Evolutionary conservation across 2,888 invertebrate genomes (phyloP), one percentile per base, ranked within the genome.

Genomic region (Eudemis profundana): DNA sequence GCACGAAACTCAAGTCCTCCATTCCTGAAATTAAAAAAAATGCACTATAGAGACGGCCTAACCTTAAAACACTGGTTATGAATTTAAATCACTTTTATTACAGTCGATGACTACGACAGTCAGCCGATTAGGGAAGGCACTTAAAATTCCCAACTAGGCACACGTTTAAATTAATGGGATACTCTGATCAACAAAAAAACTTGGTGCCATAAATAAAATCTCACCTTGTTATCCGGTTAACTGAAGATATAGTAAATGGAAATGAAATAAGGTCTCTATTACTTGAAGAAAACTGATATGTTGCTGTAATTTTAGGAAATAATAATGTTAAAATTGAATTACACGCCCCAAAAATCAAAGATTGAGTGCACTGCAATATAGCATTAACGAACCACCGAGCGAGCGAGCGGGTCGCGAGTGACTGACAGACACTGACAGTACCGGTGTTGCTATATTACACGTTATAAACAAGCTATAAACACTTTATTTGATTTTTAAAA

Each of bases 1-100:
- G 93, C 74, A 96, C 90, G 73, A 95, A 94, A 81, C 94, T 93
- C 71, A 93, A 90, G 74, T 94, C 94, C 70, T 86, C 88, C 88
- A 92, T 76, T 83, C 75, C 75, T 85, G 61, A 81, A 64, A 50
- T 57, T 36, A 15, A 19, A 64, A 75, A 78, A 78, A 72, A 80
- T 72, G 73, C 15, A 83, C 84, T 70, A 54, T 57, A 63, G 57
- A 57, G 56, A 70, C 50, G 17, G 49, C 71, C 42, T 75, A 74
- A 69, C 61, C 66, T 53, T 60, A 65, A 62, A 49, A 50, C 66
- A 40, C 14, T 46, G 14, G 15, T 33, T 17, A 23, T 23, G 19
- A 46, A 53, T 51, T 23, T 17, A 70, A 70, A 73, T 68, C 69
- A 73, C 74, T 75, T 78, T 75, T 76, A 77, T 72, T 67, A 70